Conservation (phyloP, 2,797 vertebrate species). For the Silurus aristotelis region DNA sequence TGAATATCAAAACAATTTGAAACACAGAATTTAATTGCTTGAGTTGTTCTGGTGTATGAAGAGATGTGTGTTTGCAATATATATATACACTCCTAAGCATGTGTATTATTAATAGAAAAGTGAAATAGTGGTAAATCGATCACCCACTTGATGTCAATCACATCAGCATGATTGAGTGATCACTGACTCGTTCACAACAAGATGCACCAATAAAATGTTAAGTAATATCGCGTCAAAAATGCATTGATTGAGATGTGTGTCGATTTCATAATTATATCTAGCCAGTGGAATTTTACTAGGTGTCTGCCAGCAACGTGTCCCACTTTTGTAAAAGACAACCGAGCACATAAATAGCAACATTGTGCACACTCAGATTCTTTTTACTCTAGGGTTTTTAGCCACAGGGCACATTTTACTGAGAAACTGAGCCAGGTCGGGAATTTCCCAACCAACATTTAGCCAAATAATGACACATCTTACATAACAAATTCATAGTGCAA, state of each 20-base stretch:
- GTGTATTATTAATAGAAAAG: not conserved
- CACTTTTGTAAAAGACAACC: not conserved
- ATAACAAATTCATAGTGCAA: conserved; percentile 1
- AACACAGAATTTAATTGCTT: not conserved
- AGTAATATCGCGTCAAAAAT: not conserved
- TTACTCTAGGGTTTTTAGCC: conserved; percentile 14
- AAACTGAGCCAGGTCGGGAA: not conserved
- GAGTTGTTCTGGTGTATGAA: not conserved
- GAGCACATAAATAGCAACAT: not conserved
- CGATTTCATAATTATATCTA: not conserved
- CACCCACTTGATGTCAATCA: not conserved
- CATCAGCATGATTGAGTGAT: conserved; percentile 1
- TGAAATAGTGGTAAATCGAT: not conserved
- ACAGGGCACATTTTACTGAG: conserved; percentile 7
- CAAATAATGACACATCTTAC: not conserved
- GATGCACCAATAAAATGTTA: not conserved
- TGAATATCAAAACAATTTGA: not conserved
- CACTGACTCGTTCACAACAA: not conserved
- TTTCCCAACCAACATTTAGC: conserved; percentile 2
- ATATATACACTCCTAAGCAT: not conserved
- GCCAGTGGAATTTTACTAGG: not conserved
- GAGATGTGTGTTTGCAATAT: too few relatives aligned
- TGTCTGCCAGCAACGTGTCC: not conserved
- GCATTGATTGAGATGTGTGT: not conserved
- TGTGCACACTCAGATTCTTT: not conserved